Conservation (phyloP, 2,888 invertebrate genomes). For the Octodonta nipae region DNA sequence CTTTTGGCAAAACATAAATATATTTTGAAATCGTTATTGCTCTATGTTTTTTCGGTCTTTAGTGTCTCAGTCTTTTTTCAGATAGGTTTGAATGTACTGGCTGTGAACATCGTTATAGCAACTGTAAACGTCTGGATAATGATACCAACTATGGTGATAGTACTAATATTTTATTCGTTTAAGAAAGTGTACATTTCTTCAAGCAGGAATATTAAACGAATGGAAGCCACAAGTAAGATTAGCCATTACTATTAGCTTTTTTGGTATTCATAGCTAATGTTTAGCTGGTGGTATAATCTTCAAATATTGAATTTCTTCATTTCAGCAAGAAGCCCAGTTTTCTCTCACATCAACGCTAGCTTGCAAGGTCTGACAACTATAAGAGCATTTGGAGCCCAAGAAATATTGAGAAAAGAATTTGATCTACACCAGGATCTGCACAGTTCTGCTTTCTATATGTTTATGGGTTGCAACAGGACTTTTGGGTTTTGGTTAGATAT, state of each 20-base stretch:
- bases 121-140: slow-evolving; percentile 58
- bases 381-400: slow-evolving; percentile 54
- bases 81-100: slow-evolving; percentile 44
- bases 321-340: slow-evolving; percentile 65
- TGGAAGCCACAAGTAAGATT: slow-evolving; percentile 53
- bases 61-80: no score
- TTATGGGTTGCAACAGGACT: slow-evolving; percentile 49
- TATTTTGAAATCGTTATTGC: no score
- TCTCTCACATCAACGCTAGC: slow-evolving; percentile 60
- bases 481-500: slow-evolving; percentile 57
- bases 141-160: slow-evolving; percentile 50
- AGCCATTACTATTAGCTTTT: slow-evolving; percentile 2
- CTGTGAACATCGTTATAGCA: slow-evolving; percentile 59
- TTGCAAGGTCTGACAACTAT: slow-evolving; percentile 67
- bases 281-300: neutral
- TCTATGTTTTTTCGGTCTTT: no score
- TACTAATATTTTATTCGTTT: slow-evolving; percentile 49
- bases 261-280: neutral
- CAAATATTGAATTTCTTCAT: slow-evolving; percentile 8
- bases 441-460: slow-evolving; percentile 61
- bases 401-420: slow-evolving; percentile 48
- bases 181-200: slow-evolving; percentile 57
- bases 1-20: no score
- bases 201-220: slow-evolving; percentile 58
- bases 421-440: slow-evolving; percentile 53